These are phyloP conservation scores for Alligator mississippiensis DNA, from an alignment of 2,113 vertebrate species.

Conservation along the genomic window DNA sequence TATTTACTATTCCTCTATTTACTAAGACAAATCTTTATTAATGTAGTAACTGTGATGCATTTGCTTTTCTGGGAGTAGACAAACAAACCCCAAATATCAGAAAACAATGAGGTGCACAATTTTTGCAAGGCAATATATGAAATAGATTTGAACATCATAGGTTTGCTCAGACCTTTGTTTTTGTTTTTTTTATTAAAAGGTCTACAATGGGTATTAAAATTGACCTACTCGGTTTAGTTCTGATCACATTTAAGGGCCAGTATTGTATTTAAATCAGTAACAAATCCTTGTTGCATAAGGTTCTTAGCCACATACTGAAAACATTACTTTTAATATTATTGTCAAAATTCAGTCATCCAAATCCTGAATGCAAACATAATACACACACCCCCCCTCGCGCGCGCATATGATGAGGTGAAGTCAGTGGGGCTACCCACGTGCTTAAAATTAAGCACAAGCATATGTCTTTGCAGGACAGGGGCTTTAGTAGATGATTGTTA, in stretches of 20 bases:
- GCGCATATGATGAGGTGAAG: neutral
- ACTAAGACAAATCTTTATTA: no score
- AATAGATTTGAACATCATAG: fast-evolving
- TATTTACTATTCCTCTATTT: no score
- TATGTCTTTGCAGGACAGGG: neutral
- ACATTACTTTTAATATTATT: neutral
- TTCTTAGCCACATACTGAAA: neutral
- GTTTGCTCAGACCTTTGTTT: neutral
- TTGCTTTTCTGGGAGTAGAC: no score
- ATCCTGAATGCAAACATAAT: neutral
- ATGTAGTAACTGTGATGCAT: no score
- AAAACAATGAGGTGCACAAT: neutral
- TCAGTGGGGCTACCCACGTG: neutral
- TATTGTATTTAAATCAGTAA: neutral
- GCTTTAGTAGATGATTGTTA: constrained; percentile 9
- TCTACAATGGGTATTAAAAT: fast-evolving
- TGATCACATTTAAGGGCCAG: no score
- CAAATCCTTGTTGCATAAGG: neutral
- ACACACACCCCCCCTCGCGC: neutral
- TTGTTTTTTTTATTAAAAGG: neutral
- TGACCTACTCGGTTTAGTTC: neutral
- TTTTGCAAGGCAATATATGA: neutral
- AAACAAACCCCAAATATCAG: neutral
- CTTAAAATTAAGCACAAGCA: neutral
- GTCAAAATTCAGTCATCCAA: neutral